Conservation (phyloP, 1,140 invertebrate species). For the Lepeophtheirus salmonis region DNA sequence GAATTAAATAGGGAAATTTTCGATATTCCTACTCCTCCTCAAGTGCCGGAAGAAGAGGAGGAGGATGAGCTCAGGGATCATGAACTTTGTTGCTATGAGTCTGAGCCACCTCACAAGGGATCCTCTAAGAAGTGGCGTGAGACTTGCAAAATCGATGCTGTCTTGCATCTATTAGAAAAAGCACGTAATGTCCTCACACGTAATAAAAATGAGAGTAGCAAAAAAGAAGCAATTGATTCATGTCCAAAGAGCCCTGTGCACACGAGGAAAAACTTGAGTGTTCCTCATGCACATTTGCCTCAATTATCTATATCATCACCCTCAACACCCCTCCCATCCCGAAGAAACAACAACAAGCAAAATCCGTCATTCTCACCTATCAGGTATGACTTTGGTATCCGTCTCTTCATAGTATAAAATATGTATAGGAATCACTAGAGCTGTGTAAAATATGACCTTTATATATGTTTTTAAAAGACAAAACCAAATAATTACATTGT, state of each 20-base stretch:
- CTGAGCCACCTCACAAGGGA: neutral
- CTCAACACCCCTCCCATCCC: neutral
- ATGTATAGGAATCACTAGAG: no score
- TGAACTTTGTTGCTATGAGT: neutral
- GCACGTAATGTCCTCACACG: neutral
- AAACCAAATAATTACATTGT: no score
- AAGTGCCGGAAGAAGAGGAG: neutral
- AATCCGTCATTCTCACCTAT: conserved; percentile 1
- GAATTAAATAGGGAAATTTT: conserved; percentile 12
- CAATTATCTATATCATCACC: neutral
- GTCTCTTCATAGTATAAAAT: no score
- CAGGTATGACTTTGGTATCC: conserved; percentile 13
- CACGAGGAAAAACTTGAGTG: neutral
- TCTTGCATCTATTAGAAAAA: neutral
- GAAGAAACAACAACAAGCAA: neutral
- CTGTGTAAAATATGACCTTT: no score
- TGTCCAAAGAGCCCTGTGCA: neutral
- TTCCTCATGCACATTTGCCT: neutral
- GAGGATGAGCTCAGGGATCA: neutral
- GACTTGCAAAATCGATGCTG: neutral
- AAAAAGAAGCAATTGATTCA: neutral
- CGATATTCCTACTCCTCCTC: neutral
- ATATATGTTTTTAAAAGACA: no score
- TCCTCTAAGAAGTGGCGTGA: neutral
- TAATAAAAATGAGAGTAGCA: neutral